Evolutionary conservation across 2,797 vertebrate species (phyloP).

Genomic region (Alcedo quadribrachys): DNA sequence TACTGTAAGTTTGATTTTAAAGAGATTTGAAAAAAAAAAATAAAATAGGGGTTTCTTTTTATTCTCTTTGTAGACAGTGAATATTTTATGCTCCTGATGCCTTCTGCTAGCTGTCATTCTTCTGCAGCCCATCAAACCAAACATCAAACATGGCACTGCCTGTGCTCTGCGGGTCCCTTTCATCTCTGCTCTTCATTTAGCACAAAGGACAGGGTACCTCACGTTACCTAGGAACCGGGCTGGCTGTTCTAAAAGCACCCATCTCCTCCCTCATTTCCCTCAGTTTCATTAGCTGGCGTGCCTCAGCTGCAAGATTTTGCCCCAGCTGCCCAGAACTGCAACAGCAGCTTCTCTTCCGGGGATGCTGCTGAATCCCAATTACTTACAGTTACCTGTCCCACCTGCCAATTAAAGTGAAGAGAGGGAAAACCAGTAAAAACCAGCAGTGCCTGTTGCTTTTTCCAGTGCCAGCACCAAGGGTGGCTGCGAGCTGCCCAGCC

Average conservation of each 20-base stretch:
- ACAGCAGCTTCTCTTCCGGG: accelerated
- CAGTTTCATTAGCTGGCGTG: background rate
- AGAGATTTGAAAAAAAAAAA: background rate
- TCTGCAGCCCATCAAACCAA: background rate
- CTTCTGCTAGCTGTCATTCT: background rate
- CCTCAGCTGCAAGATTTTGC: background rate
- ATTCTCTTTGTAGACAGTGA: background rate
- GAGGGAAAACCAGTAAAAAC: background rate
- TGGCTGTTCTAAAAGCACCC: background rate
- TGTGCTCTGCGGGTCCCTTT: background rate
- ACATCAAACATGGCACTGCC: background rate
- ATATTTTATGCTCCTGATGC: background rate
- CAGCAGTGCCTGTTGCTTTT: background rate
- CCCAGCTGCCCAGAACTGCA: background rate
- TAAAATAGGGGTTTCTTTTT: background rate
- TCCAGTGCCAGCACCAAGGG: background rate
- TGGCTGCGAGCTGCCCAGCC: background rate
- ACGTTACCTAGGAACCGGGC: background rate
- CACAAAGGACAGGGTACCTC: background rate
- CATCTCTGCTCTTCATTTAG: background rate
- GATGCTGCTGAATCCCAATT: background rate
- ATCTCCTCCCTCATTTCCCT: background rate
- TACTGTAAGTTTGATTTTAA: background rate
- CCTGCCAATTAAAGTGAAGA: background rate
- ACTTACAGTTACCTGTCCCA: background rate